phyloP scores from a whole-genome alignment of 2,797 vertebrate genomes.

The Tapirus indicus region DNA sequence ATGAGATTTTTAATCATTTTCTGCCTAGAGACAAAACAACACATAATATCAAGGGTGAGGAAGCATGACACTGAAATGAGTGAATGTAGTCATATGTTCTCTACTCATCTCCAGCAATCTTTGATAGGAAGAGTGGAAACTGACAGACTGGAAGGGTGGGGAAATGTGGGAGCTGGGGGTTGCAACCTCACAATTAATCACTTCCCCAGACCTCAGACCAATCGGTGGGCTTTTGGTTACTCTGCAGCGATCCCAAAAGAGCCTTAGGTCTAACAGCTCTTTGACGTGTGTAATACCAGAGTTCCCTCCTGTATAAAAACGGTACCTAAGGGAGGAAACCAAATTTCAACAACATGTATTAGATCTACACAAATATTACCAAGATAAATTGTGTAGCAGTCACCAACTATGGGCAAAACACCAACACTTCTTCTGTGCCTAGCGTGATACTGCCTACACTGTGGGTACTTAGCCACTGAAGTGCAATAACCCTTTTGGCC shows the following conservation, averaged over 20 bases:
- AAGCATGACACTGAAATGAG: not conserved
- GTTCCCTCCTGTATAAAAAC: not conserved
- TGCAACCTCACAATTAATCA: slow-evolving; percentile 3
- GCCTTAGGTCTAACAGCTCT: not conserved
- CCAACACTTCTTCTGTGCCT: not conserved
- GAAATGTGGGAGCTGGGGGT: not conserved
- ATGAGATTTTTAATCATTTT: slow-evolving; percentile 55
- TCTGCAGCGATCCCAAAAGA: slow-evolving; percentile 22
- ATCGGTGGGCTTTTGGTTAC: not conserved
- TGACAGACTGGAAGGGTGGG: not conserved
- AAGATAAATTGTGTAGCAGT: slow-evolving; percentile 27
- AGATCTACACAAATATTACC: not conserved
- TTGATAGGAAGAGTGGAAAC: slow-evolving; percentile 42
- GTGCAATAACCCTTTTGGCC: not conserved
- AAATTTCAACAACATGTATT: slow-evolving; percentile 6
- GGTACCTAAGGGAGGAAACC: slow-evolving; percentile 1
- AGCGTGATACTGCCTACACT: not conserved
- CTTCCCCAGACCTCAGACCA: slow-evolving; percentile 43
- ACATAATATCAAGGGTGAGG: slow-evolving; percentile 31
- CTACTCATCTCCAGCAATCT: slow-evolving; percentile 28
- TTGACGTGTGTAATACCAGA: not conserved
- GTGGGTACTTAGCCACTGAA: not conserved
- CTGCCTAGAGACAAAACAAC: slow-evolving; percentile 41
- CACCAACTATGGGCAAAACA: not conserved
- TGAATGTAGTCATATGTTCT: slow-evolving; percentile 1